Conservation (phyloP, 2,888 invertebrate genomes). For the Callinectes sapidus region DNA sequence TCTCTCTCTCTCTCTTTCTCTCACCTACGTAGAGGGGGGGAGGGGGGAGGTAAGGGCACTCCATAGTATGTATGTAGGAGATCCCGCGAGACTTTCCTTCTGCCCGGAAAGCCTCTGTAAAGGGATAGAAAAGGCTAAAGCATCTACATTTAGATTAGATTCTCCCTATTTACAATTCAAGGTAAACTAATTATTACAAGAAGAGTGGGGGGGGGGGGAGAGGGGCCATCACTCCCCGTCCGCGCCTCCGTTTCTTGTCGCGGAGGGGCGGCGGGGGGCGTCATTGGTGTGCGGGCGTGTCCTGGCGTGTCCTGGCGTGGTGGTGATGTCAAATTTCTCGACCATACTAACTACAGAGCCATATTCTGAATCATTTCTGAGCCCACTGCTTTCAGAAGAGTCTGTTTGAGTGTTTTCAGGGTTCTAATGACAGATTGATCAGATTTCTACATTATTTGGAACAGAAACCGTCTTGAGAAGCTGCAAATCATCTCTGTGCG, state of each 20-base stretch:
- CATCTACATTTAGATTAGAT: slow-evolving; percentile 42
- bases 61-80: neutral
- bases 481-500: too few relatives aligned
- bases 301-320: neutral
- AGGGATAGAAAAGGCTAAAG: slow-evolving; percentile 7
- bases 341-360: neutral
- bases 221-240: neutral
- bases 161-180: slow-evolving; percentile 41
- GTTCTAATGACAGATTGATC: too few relatives aligned
- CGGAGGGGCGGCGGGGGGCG: neutral
- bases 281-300: neutral
- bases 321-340: neutral
- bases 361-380: too few relatives aligned
- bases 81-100: neutral
- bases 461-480: too few relatives aligned
- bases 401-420: too few relatives aligned
- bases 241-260: neutral
- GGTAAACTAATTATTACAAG: slow-evolving; percentile 37
- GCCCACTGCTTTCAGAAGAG: too few relatives aligned
- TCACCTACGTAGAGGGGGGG: neutral
- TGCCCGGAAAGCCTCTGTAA: neutral
- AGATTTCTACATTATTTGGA: too few relatives aligned
- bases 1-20: neutral
- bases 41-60: too few relatives aligned
- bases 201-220: neutral